A percentile compares a stretch with the other conserved stretches of the same genome.
Conservation (phyloP, 1,140 invertebrate species). For the Drosophila suzukii region DNA sequence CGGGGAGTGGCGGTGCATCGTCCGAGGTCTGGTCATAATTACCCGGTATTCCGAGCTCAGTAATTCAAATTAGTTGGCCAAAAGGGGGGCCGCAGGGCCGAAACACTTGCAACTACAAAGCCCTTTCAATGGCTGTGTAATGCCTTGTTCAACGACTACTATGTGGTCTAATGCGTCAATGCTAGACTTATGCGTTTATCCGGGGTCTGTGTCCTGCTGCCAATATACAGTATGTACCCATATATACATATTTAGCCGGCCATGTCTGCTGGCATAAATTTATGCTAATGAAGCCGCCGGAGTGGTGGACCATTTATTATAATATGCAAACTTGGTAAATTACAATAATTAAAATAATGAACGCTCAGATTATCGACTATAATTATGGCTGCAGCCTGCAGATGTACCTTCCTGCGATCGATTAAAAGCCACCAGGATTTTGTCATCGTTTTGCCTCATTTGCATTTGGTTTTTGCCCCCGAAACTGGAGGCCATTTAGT, state of each 20-base stretch:
- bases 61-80: constrained; percentile 76
- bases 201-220: constrained; percentile 11
- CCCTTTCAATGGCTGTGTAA: constrained; percentile 19
- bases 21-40: constrained; percentile 64
- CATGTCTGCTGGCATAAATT: constrained; percentile 56
- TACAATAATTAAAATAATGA: constrained; percentile 83
- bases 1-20: constrained; percentile 23
- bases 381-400: constrained; percentile 59
- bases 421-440: constrained; percentile 33
- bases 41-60: constrained; percentile 51
- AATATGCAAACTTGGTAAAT: constrained; percentile 79
- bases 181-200: constrained; percentile 39
- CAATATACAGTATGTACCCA: constrained; percentile 12
- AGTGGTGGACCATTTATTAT: constrained; percentile 75
- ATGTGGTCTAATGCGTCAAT: constrained; percentile 44
- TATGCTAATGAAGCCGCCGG: constrained; percentile 54
- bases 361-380: constrained; percentile 74
- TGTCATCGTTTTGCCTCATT: constrained; percentile 33
- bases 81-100: neutral
- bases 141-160: constrained; percentile 41
- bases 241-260: neutral
- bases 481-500: constrained; percentile 12
- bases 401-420: constrained; percentile 32
- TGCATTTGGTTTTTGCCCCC: constrained; percentile 18
- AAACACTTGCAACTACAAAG: constrained; percentile 15